phyloP scores from a whole-genome alignment of 2,797 vertebrate genomes.

The Tragelaphus oryx region DNA sequence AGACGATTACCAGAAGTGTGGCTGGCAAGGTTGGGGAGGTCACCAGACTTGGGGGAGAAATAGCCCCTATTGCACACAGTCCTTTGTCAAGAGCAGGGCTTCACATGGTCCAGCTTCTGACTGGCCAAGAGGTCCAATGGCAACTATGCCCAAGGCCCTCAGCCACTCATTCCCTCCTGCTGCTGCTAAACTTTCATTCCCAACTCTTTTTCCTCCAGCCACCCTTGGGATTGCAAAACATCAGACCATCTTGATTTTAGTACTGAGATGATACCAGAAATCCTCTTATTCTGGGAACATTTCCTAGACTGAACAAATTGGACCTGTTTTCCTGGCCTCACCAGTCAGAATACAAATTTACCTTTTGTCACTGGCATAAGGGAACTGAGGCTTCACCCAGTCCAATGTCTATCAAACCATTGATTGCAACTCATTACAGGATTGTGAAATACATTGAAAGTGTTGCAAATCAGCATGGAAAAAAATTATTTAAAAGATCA shows the following conservation, averaged over 20 bases:
- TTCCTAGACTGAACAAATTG: not conserved
- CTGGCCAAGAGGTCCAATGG: not conserved
- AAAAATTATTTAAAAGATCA: not conserved
- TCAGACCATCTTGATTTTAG: not conserved
- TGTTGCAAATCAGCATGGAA: not conserved
- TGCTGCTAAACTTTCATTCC: not conserved
- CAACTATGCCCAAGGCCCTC: not conserved
- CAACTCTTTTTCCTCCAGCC: not conserved
- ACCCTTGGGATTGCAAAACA: not conserved
- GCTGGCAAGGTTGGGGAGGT: not conserved
- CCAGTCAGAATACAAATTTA: not conserved
- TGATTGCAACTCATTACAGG: not conserved
- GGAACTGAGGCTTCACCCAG: not conserved
- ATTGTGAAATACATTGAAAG: not conserved
- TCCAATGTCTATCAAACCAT: not conserved
- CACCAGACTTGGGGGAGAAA: constrained; percentile 30
- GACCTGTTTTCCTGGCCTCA: not conserved
- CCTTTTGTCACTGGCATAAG: not conserved
- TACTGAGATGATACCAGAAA: not conserved
- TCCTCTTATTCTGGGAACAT: not conserved
- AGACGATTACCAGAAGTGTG: not conserved
- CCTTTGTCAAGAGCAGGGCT: not conserved
- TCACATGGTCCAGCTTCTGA: not conserved
- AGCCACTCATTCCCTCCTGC: not conserved
- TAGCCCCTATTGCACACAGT: not conserved